Percentiles rank a stretch among this genome's conserved stretches.
Evolutionary conservation across 2,888 invertebrate species (phyloP).

Genomic region (Eledona agricola): DNA sequence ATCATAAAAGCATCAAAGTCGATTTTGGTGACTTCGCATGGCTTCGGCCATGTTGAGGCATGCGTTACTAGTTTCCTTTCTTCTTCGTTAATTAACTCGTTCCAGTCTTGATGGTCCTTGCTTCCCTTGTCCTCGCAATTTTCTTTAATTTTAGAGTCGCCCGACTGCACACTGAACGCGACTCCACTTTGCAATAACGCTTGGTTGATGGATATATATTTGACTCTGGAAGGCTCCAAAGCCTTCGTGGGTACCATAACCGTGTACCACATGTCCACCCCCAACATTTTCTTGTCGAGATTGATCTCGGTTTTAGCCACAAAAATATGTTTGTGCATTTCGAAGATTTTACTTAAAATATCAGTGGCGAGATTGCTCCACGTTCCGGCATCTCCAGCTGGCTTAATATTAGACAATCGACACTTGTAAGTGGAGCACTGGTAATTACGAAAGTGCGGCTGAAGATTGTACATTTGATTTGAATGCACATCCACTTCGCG

Average conservation of each 20-base stretch:
- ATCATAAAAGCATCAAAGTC: conserved; percentile 71
- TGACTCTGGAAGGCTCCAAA: conserved; percentile 70
- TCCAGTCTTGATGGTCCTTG: conserved; percentile 1
- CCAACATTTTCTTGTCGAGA: conserved; percentile 6
- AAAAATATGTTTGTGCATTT: conserved; percentile 64
- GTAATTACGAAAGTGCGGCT: conserved; percentile 61
- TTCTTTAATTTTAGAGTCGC: too few species aligned
- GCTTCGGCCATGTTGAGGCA: conserved; percentile 67
- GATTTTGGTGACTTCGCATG: conserved; percentile 63
- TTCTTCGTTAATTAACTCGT: conserved; percentile 7
- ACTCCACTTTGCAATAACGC: conserved; percentile 72
- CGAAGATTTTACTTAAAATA: conserved; percentile 64
- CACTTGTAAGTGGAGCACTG: conserved; percentile 71
- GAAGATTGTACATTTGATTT: too few species aligned
- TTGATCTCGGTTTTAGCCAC: conserved; percentile 64
- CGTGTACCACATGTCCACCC: conserved; percentile 73
- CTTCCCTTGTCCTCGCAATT: not conserved
- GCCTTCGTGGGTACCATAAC: conserved; percentile 70
- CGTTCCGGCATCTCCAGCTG: conserved; percentile 70
- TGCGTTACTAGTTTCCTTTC: conserved; percentile 1
- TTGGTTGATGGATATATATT: conserved; percentile 74
- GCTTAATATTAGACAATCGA: conserved; percentile 73
- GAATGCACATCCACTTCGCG: conserved; percentile 64
- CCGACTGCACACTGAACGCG: conserved; percentile 46
- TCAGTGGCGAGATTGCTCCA: conserved; percentile 73